Base-by-base conservation (phyloP, 2,113 vertebrate genomes). In the Rhinoderma darwinii region DNA sequence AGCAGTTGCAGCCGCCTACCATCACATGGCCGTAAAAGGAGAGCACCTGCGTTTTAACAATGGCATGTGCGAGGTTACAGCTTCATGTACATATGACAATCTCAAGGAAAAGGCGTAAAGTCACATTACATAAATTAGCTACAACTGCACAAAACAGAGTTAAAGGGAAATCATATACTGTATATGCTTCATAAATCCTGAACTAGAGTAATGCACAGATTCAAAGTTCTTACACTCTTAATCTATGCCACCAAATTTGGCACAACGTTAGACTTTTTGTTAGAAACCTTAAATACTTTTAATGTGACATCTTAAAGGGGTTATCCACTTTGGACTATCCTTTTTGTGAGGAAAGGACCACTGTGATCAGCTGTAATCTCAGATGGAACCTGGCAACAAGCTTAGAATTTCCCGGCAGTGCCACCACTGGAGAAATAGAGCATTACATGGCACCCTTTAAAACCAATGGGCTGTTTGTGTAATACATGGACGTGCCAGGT, bases 21-120 rank as follows among this genome's bases (percentile, higher is more conserved):
- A 77, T 77, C 74, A 47, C 74, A 51, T 5, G 25, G 73, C 39
- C 43, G 74, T 77, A 77, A 77, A 47, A 39, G 5, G 22, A 74
- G 37, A 9, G 37, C 1, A 27, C 41, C 25, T 47, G 41, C n/a
- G 12, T 50, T 11, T n/a, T 44, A 76, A 30, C 37, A 27, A 18
- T 76, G 73, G 22, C 2, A 27, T 76, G 41, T 76, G 73, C 14
- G 25, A 27, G 72, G 37, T 74, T 43, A 74, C 10, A 41, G 72
- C 37, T 73, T 74, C 72, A 43, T 43, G 72, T 15, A 27, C 39
- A 41, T 41, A 73, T 22, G 37, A 20, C 37, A 2, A 27, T 15
- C 66, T 39, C 18, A 41, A 41, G 68, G 41, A 18, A 75, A 17
- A 8, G 14, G 73, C 12, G 14, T 4, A 30, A 7, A 32, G 73